phyloP scores from a whole-genome alignment of 1,140 invertebrate genomes.

The Oedothorax gibbosus region DNA sequence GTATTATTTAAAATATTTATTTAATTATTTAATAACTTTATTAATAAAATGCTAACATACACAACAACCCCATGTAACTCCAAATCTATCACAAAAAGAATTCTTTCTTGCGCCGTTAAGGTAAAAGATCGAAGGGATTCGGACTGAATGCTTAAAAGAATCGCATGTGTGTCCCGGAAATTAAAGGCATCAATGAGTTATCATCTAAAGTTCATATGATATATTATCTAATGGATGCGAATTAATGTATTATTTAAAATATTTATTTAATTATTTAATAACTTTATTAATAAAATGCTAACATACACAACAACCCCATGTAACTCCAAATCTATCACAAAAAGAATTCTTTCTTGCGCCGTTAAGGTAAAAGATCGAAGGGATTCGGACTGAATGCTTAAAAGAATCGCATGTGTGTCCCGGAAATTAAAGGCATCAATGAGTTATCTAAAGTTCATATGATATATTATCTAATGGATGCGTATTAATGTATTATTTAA shows the following conservation, averaged over 20 bases:
- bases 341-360: not conserved
- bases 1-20: too few species aligned
- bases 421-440: constrained; percentile 61
- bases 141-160: constrained; percentile 32
- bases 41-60: too few species aligned
- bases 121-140: not conserved
- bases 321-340: too few species aligned
- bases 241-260: too few species aligned
- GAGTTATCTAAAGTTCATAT: too few species aligned
- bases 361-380: constrained; percentile 36
- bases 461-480: constrained; percentile 59
- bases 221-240: constrained; percentile 54
- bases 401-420: constrained; percentile 59
- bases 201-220: too few species aligned
- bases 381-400: constrained; percentile 41
- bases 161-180: constrained; percentile 53
- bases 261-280: too few species aligned
- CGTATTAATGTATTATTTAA: not conserved
- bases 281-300: too few species aligned
- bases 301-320: too few species aligned
- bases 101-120: not conserved
- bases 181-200: constrained; percentile 56
- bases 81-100: too few species aligned
- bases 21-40: too few species aligned
- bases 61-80: too few species aligned